phyloP scores from a whole-genome alignment of 1,140 invertebrate species.

The Ceratoteleas bidentatus region DNA sequence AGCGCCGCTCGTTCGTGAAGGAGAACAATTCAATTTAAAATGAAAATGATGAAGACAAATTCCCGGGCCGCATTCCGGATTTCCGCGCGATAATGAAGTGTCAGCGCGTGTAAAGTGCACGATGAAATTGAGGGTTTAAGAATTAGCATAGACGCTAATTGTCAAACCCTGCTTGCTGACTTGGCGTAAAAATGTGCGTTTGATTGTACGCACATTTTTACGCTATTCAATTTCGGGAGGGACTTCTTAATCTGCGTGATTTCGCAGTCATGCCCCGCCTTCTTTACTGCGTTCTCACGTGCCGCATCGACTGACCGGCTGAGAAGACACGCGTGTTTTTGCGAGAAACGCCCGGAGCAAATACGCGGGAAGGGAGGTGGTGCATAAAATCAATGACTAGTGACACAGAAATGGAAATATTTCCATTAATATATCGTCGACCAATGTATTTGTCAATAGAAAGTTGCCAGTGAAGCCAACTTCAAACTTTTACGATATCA shows the following conservation, averaged over 20 bases:
- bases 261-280: neutral
- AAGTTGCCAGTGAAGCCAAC: conserved; percentile 43
- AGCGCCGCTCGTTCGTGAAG: neutral
- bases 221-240: neutral
- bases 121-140: conserved; percentile 44
- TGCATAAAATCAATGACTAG: conserved; percentile 49
- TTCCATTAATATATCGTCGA: conserved; percentile 61
- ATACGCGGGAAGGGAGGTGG: neutral
- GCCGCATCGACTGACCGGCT: too few relatives aligned
- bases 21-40: conserved; percentile 35
- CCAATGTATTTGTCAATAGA: conserved; percentile 60
- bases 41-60: conserved; percentile 45
- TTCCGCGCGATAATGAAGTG: conserved; percentile 41
- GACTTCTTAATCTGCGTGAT: too few relatives aligned
- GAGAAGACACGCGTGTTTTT: too few relatives aligned
- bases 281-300: neutral
- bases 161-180: conserved; percentile 16
- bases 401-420: conserved; percentile 31
- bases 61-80: conserved; percentile 31
- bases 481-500: conserved; percentile 61
- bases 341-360: too few relatives aligned
- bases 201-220: too few relatives aligned
- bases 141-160: conserved; percentile 23
- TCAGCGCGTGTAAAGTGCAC: conserved; percentile 34
- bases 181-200: conserved; percentile 28